phyloP scores from a whole-genome alignment of 2,797 vertebrate genomes.

The Sibirionetta formosa region DNA sequence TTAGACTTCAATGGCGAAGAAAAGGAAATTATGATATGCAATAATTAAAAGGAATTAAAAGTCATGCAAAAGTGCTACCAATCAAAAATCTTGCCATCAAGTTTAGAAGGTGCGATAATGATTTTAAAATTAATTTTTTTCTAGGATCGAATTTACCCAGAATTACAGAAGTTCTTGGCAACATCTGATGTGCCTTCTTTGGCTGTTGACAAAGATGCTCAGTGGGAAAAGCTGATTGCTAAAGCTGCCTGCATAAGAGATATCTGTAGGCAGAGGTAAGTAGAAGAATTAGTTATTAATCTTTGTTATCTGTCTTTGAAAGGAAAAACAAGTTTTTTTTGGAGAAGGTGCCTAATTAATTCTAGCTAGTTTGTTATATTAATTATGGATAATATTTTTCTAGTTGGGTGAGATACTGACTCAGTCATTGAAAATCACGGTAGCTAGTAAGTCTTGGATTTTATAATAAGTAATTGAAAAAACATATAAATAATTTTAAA shows the following conservation, averaged over 20 bases:
- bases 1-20: slow-evolving; percentile 16
- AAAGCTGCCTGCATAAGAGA: slow-evolving; percentile 93
- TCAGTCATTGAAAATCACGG: not conserved
- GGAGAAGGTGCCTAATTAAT: not conserved
- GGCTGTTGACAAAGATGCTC: slow-evolving; percentile 86
- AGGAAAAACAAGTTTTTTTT: not conserved
- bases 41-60: not conserved
- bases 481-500: not conserved
- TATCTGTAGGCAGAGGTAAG: slow-evolving; percentile 93
- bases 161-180: slow-evolving; percentile 91
- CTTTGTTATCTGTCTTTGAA: accelerated
- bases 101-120: not conserved
- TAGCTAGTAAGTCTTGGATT: not conserved
- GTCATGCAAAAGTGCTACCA: not conserved
- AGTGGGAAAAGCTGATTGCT: slow-evolving; percentile 94
- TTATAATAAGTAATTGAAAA: not conserved
- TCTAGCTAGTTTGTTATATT: not conserved
- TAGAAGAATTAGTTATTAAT: not conserved
- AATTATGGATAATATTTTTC: not conserved
- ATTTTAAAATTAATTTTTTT: slow-evolving; percentile 8
- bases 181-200: slow-evolving; percentile 81
- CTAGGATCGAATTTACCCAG: slow-evolving; percentile 95
- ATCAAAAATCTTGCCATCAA: not conserved
- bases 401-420: not conserved
- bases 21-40: not conserved